Base-by-base conservation (phyloP, 2,888 invertebrate genomes). In the Alloplasta piceator region DNA sequence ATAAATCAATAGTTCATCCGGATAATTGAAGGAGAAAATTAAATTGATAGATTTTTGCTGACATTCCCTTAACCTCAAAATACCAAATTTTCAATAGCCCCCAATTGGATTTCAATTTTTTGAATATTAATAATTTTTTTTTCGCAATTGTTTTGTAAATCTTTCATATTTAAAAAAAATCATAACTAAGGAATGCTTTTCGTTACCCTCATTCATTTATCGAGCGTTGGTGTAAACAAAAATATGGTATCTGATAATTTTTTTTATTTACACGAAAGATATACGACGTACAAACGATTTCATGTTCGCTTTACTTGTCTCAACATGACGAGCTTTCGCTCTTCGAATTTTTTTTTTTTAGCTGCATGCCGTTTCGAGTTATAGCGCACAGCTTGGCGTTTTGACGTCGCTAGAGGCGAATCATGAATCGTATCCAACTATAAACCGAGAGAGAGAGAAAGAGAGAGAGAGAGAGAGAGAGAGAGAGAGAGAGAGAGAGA, bases 341-440 rank as follows among this genome's bases (percentile, higher is more conserved):
- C 12, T n/a, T 64, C 50, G 39, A 36, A 61, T 41, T 61, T 26
- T 26, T 26, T 26, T 26, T 26, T 68, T 68, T 72, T 71, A 72
- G 52, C 50, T 50, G 48, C 26, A 46, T 41, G 48, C 39, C 7
- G 41, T 50, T 61, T 61, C 16, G 36, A 43, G 50, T 72, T 72
- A 52, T 61, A 72, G 60, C 61, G 36, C 41, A 61, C 39, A 71
- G 60, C 12, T 10, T 38, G 7, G 26, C 38, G 56, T 41, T 16
- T 46, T 43, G 10, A 60, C 58, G 48, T 60, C 60, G 50, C 71
- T 50, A 6, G 50, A 9, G 58, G 71, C 71, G 48, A 71, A 71
- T 71, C 71, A 50, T 48, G 72, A 61, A 61, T 72, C 72, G 72
- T 16, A 46, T 16, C 61, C 48, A 48, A 38, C 38, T 14, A 10